Evolutionary conservation across 2,797 vertebrate genomes (phyloP).

Genomic region (Tiaroga cobitis): DNA sequence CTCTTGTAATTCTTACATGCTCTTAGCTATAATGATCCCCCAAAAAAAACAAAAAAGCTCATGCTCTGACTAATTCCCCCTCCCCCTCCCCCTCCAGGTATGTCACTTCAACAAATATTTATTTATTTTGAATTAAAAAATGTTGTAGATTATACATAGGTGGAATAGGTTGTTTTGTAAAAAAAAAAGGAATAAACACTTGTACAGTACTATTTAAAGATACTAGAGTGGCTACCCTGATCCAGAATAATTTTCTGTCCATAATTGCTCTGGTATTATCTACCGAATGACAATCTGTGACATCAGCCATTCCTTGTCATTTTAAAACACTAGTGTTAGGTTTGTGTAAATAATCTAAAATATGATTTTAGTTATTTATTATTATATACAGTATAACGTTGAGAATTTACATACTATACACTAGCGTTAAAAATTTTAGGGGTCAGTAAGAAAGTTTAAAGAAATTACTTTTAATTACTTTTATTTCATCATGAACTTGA

Average conservation of each 20-base stretch:
- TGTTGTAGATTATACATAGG: too few relatives aligned
- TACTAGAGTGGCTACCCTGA: too few relatives aligned
- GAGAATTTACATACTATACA: not conserved
- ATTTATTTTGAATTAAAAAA: too few relatives aligned
- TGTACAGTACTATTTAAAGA: too few relatives aligned
- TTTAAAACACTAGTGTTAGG: constrained; percentile 4
- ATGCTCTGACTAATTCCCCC: too few relatives aligned
- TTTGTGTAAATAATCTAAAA: not conserved
- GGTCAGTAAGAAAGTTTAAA: not conserved
- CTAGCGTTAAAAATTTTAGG: not conserved
- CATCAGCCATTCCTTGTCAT: not conserved
- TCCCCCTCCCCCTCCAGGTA: too few relatives aligned
- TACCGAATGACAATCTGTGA: too few relatives aligned
- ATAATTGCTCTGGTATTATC: too few relatives aligned
- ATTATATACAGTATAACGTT: not conserved
- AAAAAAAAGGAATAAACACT: too few relatives aligned
- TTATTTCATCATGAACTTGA: not conserved
- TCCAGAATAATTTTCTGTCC: too few relatives aligned
- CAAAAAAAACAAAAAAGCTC: constrained; percentile 64
- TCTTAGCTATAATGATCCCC: constrained; percentile 67
- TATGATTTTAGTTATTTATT: not conserved
- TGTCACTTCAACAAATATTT: too few relatives aligned
- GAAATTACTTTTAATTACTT: not conserved
- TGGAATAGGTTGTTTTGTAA: too few relatives aligned
- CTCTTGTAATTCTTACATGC: constrained; percentile 74